Percentiles rank a stretch among this genome's conserved stretches.
These are phyloP conservation scores for Umimayanthus kanabou DNA, from an alignment of 92 coral and sea anemone species.

Conservation along the genomic window DNA sequence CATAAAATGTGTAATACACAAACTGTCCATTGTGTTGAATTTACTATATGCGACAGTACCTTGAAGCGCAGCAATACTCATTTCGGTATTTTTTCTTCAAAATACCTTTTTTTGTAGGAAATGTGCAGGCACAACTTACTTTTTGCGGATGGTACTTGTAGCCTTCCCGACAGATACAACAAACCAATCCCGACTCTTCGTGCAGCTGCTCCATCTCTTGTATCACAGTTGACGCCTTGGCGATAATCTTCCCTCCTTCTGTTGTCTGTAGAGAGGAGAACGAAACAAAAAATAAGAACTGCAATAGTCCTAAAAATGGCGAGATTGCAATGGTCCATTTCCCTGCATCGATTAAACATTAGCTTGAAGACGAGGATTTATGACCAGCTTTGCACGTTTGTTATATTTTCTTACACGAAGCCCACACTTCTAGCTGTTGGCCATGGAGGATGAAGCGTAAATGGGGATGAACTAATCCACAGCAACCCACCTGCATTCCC, in stretches of 20 bases:
- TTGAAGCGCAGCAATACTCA: too few species aligned
- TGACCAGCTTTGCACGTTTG: too few species aligned
- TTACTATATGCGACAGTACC: too few species aligned
- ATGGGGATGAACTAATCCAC: background rate
- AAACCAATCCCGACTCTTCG: slow-evolving; percentile 92
- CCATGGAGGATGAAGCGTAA: too few species aligned
- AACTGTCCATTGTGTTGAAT: background rate
- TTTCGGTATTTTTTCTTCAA: too few species aligned
- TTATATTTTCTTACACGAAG: too few species aligned
- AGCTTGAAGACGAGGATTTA: too few species aligned
- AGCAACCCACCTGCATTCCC: slow-evolving; percentile 89
- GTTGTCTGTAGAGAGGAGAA: slow-evolving; percentile 65
- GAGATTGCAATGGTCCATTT: too few species aligned
- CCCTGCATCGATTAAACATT: too few species aligned
- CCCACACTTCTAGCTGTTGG: too few species aligned
- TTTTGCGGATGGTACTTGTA: slow-evolving; percentile 94
- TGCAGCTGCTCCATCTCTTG: slow-evolving; percentile 95
- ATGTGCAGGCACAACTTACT: slow-evolving; percentile 43
- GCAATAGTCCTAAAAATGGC: background rate
- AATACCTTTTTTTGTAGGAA: too few species aligned
- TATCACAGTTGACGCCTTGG: slow-evolving; percentile 80
- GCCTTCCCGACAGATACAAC: slow-evolving; percentile 98
- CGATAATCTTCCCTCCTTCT: slow-evolving; percentile 88
- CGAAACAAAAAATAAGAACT: background rate
- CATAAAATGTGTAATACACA: too few species aligned